phyloP scores from a whole-genome alignment of 2,113 vertebrate species.

The Sphyrna mokarran region DNA sequence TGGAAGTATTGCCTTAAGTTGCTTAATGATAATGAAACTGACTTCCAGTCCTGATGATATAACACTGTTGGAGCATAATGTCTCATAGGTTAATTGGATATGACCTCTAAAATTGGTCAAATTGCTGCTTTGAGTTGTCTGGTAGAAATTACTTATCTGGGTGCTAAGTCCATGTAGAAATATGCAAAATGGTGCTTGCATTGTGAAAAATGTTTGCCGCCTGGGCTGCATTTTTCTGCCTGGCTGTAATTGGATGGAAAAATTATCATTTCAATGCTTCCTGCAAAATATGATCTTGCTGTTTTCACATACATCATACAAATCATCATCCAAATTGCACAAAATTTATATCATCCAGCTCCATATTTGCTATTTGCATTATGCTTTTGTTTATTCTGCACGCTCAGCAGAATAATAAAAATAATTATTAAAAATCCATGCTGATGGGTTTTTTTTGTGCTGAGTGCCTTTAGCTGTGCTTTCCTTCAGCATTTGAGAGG shows the following conservation, averaged over 20 bases:
- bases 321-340: neutral
- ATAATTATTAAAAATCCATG: neutral
- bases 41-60: neutral
- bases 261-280: neutral
- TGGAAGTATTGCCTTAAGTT: neutral
- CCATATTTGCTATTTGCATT: neutral
- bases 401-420: constrained; percentile 2
- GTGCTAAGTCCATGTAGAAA: neutral
- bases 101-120: neutral
- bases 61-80: neutral
- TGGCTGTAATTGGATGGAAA: neutral
- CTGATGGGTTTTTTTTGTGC: neutral
- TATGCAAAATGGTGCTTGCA: neutral
- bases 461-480: neutral
- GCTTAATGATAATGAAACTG: neutral
- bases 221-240: too few species aligned
- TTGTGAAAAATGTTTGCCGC: neutral
- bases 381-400: neutral
- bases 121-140: neutral
- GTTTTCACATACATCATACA: neutral
- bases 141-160: neutral
- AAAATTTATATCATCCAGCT: neutral
- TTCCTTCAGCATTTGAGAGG: neutral
- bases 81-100: neutral
- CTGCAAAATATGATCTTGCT: constrained; percentile 3